phyloP scores from a whole-genome alignment of 2,113 vertebrate species.

The Pitta sordida region DNA sequence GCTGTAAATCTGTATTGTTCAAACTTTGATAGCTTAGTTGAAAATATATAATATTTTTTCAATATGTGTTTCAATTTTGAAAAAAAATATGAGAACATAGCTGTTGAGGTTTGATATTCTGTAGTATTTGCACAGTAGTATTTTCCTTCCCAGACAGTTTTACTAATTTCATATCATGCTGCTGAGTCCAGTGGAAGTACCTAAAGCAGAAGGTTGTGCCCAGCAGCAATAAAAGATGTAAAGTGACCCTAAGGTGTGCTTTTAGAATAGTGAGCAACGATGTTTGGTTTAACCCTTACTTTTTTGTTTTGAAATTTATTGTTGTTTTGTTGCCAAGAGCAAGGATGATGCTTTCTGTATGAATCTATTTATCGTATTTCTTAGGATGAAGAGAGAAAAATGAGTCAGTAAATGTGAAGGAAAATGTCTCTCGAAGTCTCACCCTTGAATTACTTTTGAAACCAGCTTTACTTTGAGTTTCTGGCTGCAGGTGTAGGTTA shows the following conservation, averaged over 20 bases:
- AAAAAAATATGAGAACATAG: too few relatives aligned
- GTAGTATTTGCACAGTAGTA: background rate
- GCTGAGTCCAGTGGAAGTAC: background rate
- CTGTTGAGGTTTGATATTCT: background rate
- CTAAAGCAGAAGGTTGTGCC: background rate
- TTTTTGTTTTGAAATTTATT: background rate
- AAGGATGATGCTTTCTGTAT: background rate
- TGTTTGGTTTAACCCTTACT: background rate
- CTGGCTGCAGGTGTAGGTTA: background rate
- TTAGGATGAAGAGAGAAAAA: background rate
- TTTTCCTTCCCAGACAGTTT: background rate
- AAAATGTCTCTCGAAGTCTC: background rate
- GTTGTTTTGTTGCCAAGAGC: background rate
- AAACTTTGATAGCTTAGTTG: background rate
- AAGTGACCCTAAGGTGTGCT: background rate
- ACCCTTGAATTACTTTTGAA: background rate
- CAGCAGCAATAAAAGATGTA: background rate
- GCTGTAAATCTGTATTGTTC: background rate
- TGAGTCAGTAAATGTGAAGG: background rate
- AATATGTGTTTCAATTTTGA: background rate
- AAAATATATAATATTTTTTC: background rate
- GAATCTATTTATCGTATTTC: background rate
- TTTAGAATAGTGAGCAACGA: background rate
- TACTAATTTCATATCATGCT: background rate
- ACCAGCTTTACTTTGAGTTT: background rate